Evolutionary conservation across 1,140 invertebrate genomes (phyloP).

Genomic region (Drepana arcuata): DNA sequence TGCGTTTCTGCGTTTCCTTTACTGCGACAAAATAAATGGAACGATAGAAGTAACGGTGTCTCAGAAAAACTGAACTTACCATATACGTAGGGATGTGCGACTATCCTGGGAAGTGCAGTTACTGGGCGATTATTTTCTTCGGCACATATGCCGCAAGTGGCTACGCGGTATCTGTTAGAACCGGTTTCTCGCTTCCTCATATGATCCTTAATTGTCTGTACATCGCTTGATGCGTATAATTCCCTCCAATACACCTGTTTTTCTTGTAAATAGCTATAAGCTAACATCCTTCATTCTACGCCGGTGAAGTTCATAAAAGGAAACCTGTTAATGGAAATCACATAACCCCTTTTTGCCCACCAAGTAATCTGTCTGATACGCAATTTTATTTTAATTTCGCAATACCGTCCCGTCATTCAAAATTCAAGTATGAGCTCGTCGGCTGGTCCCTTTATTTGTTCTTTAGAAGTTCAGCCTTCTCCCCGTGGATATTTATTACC

Average conservation of each 20-base stretch:
- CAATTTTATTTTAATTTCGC: slow-evolving; percentile 9
- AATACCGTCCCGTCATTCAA: slow-evolving; percentile 20
- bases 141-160: slow-evolving; percentile 14
- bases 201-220: slow-evolving; percentile 42
- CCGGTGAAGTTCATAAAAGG: slow-evolving; percentile 7
- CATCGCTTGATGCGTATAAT: slow-evolving; percentile 39
- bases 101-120: slow-evolving; percentile 32
- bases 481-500: too few species aligned
- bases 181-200: slow-evolving; percentile 45
- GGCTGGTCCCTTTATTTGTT: slow-evolving; percentile 38
- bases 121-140: slow-evolving; percentile 43
- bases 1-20: slow-evolving; percentile 4
- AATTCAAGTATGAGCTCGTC: slow-evolving; percentile 35
- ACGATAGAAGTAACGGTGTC: neutral
- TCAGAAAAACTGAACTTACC: too few species aligned
- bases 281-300: too few species aligned
- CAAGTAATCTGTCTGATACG: too few species aligned
- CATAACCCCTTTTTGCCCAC: too few species aligned
- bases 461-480: slow-evolving; percentile 16
- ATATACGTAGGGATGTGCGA: neutral
- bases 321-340: slow-evolving; percentile 3
- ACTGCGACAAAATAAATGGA: neutral
- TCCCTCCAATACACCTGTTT: slow-evolving; percentile 43
- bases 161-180: slow-evolving; percentile 19
- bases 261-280: slow-evolving; percentile 30